Conservation (phyloP, 2,113 vertebrate genomes). For the Otus sunia region DNA sequence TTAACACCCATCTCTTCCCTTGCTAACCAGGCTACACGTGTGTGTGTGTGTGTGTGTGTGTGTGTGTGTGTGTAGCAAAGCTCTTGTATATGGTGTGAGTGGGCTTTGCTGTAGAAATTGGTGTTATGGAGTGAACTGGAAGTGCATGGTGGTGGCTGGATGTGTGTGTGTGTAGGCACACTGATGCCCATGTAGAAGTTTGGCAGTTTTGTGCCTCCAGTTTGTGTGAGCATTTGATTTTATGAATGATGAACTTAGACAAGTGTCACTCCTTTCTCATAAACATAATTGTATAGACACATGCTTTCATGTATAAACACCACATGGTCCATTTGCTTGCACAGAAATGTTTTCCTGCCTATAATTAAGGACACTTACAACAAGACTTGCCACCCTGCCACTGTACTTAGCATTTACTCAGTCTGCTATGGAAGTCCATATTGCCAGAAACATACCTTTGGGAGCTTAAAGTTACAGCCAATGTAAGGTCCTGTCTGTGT, state of each 20-base stretch:
- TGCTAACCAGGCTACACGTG: neutral
- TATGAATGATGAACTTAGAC: neutral
- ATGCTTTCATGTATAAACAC: neutral
- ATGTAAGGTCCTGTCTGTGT: neutral
- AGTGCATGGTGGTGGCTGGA: neutral
- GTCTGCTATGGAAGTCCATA: neutral
- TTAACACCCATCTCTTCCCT: constrained; percentile 39
- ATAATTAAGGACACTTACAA: neutral
- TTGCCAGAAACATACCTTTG: neutral
- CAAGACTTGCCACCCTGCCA: neutral
- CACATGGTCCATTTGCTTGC: neutral
- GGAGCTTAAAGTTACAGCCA: neutral
- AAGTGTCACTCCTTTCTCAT: neutral
- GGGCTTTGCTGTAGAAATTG: neutral
- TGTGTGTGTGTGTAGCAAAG: neutral
- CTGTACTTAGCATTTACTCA: neutral
- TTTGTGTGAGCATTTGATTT: neutral
- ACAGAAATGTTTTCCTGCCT: neutral
- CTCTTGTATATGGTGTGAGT: neutral
- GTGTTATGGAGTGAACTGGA: neutral
- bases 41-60: no score
- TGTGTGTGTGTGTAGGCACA: neutral
- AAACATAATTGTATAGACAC: neutral
- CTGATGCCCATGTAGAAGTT: neutral
- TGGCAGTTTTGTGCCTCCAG: neutral